Conservation (phyloP, 2,888 invertebrate genomes). For the Neoascia interrupta region DNA sequence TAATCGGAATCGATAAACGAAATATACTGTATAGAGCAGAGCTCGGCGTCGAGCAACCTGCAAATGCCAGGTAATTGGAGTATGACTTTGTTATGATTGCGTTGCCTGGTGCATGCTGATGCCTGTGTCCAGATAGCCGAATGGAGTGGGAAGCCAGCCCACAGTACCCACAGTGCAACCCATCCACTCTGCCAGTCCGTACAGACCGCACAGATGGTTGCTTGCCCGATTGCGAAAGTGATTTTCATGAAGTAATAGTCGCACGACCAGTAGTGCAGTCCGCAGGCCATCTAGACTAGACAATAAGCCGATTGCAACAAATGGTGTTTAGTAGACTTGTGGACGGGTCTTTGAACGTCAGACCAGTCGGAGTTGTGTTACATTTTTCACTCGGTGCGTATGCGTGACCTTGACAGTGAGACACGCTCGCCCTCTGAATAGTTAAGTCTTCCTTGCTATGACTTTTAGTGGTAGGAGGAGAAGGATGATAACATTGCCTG, state of each 20-base stretch:
- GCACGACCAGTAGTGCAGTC: constrained; percentile 10
- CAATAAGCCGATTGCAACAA: constrained; percentile 27
- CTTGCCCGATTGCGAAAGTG: constrained; percentile 48
- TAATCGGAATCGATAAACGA: constrained; percentile 57
- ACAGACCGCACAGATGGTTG: constrained; percentile 50
- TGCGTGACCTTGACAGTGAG: constrained; percentile 50
- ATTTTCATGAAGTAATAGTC: constrained; percentile 50
- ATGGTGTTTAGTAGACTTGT: constrained; percentile 17
- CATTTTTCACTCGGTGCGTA: constrained; percentile 28
- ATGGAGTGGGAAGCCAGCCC: background rate
- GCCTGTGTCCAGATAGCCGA: constrained; percentile 31
- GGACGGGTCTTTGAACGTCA: background rate
- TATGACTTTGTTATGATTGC: constrained; percentile 62
- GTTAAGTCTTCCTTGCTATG: too few relatives aligned
- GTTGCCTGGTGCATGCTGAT: constrained; percentile 30
- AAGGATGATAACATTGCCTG: too few relatives aligned
- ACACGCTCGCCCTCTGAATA: background rate
- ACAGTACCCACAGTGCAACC: constrained; percentile 2
- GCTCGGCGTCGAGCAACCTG: constrained; percentile 33
- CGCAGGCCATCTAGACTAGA: constrained; percentile 16
- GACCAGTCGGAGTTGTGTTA: background rate
- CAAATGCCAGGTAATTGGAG: constrained; percentile 61
- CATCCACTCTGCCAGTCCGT: constrained; percentile 3
- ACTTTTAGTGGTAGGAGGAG: too few relatives aligned
- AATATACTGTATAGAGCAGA: too few relatives aligned